Conservation (phyloP, 1,140 invertebrate species). For the Lethrus apterus region DNA sequence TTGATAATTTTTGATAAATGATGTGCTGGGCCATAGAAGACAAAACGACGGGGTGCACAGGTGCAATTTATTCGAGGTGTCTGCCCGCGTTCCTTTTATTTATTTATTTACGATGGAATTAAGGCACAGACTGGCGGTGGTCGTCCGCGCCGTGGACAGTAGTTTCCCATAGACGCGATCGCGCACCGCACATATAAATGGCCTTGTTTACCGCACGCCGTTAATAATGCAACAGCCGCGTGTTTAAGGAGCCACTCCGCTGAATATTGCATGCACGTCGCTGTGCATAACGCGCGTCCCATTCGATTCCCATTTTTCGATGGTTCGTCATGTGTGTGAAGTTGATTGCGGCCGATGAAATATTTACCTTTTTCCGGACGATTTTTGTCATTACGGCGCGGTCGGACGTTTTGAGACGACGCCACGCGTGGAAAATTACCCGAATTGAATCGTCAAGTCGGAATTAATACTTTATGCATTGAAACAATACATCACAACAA, state of each 20-base stretch:
- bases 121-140: slow-evolving; percentile 1
- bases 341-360: not conserved
- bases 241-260: slow-evolving; percentile 2
- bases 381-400: slow-evolving; percentile 5
- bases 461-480: no score
- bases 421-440: no score
- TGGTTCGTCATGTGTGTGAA: not conserved
- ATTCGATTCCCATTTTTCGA: no score
- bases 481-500: no score
- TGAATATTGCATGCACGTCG: slow-evolving; percentile 9
- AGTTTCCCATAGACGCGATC: slow-evolving; percentile 9
- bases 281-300: not conserved
- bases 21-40: slow-evolving; percentile 6
- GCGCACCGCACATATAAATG: slow-evolving; percentile 13
- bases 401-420: no score
- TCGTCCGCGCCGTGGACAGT: slow-evolving; percentile 1
- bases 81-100: slow-evolving; percentile 9
- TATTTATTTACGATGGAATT: slow-evolving; percentile 10
- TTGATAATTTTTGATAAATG: slow-evolving; percentile 14
- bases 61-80: slow-evolving; percentile 6
- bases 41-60: not conserved
- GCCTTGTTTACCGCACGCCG: slow-evolving; percentile 12
- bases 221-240: slow-evolving; percentile 12
- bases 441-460: no score
- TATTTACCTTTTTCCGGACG: not conserved